phyloP scores from a whole-genome alignment of 2,113 vertebrate species.

The Scopus umbretta region DNA sequence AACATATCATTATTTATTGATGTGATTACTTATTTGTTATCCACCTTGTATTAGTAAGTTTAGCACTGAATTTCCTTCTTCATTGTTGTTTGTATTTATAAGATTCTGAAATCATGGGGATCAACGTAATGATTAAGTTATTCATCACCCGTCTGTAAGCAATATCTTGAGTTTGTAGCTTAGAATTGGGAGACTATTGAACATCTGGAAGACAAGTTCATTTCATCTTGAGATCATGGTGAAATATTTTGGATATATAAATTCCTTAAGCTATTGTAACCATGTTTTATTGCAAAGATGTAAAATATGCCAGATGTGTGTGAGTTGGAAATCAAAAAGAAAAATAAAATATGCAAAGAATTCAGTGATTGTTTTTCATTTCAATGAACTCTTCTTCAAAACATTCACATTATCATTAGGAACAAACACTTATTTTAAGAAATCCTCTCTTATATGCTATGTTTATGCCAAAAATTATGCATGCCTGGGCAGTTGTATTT shows the following conservation, averaged over 20 bases:
- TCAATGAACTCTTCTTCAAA: neutral
- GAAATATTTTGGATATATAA: conserved; percentile 99
- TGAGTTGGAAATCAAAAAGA: conserved; percentile 93
- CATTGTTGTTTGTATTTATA: conserved; percentile 97
- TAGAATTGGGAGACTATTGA: conserved; percentile 80
- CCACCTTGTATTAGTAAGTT: conserved; percentile 90
- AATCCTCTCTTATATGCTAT: neutral
- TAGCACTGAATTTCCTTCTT: conserved; percentile 90
- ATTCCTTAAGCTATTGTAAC: conserved; percentile 99
- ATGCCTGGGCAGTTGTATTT: neutral
- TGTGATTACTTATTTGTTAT: conserved; percentile 89
- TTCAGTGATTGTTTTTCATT: conserved; percentile 79
- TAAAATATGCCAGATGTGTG: conserved; percentile 98
- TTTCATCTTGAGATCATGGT: conserved; percentile 85
- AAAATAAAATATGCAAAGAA: conserved; percentile 99
- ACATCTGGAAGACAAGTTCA: conserved; percentile 84
- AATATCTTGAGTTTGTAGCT: conserved; percentile 98
- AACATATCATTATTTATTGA: conserved; percentile 98
- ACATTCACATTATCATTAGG: neutral
- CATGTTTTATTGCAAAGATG: conserved; percentile 99
- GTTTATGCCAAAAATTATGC: neutral
- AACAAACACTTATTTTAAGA: neutral
- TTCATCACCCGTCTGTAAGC: conserved; percentile 95
- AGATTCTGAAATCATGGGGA: conserved; percentile 78
- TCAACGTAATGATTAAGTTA: conserved; percentile 89